Evolutionary conservation across 2,113 vertebrate species (phyloP).

Genomic region (Neotoma lepida): DNA sequence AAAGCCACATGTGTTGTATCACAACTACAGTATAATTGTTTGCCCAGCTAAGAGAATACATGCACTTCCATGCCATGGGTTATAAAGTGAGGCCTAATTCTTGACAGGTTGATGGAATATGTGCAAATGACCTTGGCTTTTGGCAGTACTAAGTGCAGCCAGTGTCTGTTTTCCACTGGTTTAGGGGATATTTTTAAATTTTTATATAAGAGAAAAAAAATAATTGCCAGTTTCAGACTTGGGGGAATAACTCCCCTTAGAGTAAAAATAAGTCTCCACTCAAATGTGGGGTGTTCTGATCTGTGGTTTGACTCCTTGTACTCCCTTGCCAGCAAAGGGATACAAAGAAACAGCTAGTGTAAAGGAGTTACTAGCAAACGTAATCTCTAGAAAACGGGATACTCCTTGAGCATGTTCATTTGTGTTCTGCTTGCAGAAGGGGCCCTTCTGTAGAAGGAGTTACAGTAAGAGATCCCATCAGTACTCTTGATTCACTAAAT

Average conservation of each 20-base stretch:
- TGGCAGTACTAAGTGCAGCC: slow-evolving; percentile 86
- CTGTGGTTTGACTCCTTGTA: slow-evolving; percentile 70
- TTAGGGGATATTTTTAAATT: slow-evolving; percentile 69
- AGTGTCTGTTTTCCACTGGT: slow-evolving; percentile 82
- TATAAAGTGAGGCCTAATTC: slow-evolving; percentile 86
- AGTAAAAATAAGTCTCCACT: slow-evolving; percentile 71
- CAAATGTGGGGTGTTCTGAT: slow-evolving; percentile 71
- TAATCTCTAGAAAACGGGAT: slow-evolving; percentile 74
- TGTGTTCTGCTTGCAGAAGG: slow-evolving; percentile 85
- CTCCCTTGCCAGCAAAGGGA: slow-evolving; percentile 86
- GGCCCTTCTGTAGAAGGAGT: slow-evolving; percentile 79
- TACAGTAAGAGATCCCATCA: slow-evolving; percentile 82
- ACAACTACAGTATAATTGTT: slow-evolving; percentile 98
- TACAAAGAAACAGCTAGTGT: slow-evolving; percentile 73
- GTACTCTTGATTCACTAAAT: slow-evolving; percentile 75
- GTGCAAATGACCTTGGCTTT: slow-evolving; percentile 87
- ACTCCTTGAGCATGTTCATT: slow-evolving; percentile 80
- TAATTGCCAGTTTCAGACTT: slow-evolving; percentile 77
- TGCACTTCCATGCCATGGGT: slow-evolving; percentile 92
- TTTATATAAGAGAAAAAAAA: slow-evolving; percentile 42
- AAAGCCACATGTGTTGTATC: slow-evolving; percentile 97
- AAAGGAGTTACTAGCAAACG: slow-evolving; percentile 78
- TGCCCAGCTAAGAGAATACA: slow-evolving; percentile 94
- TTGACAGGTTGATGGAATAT: slow-evolving; percentile 85
- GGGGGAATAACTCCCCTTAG: slow-evolving; percentile 78